Conservation (phyloP, 1,140 invertebrate genomes). For the Bactericera cockerelli region DNA sequence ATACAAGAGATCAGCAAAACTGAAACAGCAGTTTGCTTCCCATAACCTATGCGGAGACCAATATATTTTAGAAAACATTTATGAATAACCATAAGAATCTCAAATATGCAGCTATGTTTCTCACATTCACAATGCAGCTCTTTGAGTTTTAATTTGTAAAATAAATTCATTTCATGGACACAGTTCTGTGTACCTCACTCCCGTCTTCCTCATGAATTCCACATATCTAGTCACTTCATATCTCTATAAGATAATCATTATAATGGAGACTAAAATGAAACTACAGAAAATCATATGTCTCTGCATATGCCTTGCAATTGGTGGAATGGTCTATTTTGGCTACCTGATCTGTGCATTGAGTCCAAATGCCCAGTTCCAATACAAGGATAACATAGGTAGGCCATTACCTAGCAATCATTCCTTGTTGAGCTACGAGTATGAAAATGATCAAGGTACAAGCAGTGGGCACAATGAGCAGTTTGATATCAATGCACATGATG, state of each 20-base stretch:
- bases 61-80: no score
- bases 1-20: no score
- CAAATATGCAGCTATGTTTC: no score
- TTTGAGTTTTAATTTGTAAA: no score
- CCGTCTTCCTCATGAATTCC: background rate
- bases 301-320: constrained; percentile 57
- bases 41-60: no score
- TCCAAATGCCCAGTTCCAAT: constrained; percentile 23
- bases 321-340: constrained; percentile 69
- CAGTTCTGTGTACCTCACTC: no score
- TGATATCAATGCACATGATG: constrained; percentile 80
- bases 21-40: no score
- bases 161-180: no score
- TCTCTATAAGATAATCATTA: constrained; percentile 42
- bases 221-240: background rate
- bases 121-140: no score
- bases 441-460: constrained; percentile 36
- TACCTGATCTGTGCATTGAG: constrained; percentile 26
- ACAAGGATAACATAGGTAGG: constrained; percentile 38
- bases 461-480: constrained; percentile 72
- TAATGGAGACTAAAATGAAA: constrained; percentile 48
- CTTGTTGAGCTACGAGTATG: constrained; percentile 42
- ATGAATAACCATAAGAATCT: no score
- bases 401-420: constrained; percentile 34
- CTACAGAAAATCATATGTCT: constrained; percentile 57